phyloP scores from a whole-genome alignment of 2,888 invertebrate genomes.

The Zygaena filipendulae region DNA sequence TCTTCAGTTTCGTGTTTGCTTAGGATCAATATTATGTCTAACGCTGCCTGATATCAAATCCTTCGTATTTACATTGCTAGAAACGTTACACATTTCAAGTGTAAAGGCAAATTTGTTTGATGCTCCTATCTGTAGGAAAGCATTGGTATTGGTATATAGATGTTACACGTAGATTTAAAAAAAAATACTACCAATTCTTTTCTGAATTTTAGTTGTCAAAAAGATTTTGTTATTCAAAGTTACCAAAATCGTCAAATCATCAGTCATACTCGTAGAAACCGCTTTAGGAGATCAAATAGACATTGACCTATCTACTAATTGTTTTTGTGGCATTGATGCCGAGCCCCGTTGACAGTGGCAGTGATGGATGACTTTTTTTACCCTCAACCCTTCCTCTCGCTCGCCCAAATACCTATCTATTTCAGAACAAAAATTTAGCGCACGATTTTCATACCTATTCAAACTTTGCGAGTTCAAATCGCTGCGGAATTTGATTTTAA shows the following conservation, averaged over 20 bases:
- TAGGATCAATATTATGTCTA: constrained; percentile 29
- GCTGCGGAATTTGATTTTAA: no score
- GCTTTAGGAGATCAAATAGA: constrained; percentile 58
- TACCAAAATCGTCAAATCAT: no score
- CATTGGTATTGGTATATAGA: constrained; percentile 19
- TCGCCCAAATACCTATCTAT: no score
- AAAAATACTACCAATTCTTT: no score
- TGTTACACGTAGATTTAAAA: constrained; percentile 16
- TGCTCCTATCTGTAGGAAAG: constrained; percentile 22
- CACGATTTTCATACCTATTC: no score
- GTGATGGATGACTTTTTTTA: constrained; percentile 61
- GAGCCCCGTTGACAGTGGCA: constrained; percentile 51
- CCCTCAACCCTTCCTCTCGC: no score
- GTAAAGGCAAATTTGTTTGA: constrained; percentile 29
- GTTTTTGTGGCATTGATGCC: constrained; percentile 59
- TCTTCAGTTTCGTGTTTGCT: constrained; percentile 27
- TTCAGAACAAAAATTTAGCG: no score
- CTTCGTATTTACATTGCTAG: constrained; percentile 29
- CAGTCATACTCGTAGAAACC: no score
- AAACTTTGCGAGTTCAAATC: no score
- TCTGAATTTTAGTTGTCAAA: no score
- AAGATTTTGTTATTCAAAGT: no score
- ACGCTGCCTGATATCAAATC: no score
- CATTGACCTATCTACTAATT: constrained; percentile 65
- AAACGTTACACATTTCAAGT: constrained; percentile 30